Evolutionary conservation across 1,140 invertebrate genomes (phyloP).

Genomic region (Drosophila sp.): DNA sequence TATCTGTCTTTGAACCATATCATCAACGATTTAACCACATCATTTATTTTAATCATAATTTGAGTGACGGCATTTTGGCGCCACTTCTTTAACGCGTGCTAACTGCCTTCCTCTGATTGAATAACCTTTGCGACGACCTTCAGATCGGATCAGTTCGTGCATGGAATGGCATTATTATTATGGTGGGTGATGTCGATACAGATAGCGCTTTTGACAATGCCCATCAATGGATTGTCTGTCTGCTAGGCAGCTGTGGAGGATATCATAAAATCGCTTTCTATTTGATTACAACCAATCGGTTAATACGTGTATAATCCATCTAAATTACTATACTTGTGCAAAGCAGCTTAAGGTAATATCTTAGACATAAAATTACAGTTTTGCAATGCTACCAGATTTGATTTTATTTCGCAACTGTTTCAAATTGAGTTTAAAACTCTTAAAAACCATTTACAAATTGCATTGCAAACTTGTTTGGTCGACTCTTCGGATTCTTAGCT

Average conservation of each 20-base stretch:
- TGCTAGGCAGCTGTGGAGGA: neutral
- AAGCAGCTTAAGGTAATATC: constrained; percentile 4
- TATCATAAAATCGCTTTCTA: constrained; percentile 26
- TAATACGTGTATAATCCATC: neutral
- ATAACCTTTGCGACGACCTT: constrained; percentile 27
- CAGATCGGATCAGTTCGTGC: constrained; percentile 3
- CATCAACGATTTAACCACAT: constrained; percentile 27
- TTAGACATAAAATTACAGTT: neutral
- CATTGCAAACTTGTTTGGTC: neutral
- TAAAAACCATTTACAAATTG: neutral
- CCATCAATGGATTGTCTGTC: constrained; percentile 14
- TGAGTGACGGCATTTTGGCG: constrained; percentile 64
- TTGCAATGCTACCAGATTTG: neutral
- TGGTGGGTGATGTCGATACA: constrained; percentile 29
- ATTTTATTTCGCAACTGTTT: neutral
- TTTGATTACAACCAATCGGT: constrained; percentile 4
- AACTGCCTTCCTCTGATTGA: constrained; percentile 25
- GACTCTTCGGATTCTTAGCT: neutral
- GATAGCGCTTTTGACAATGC: constrained; percentile 1
- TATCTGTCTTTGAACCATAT: constrained; percentile 34
- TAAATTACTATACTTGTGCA: neutral
- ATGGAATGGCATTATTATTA: constrained; percentile 5
- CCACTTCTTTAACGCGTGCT: constrained; percentile 69
- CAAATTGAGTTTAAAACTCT: neutral
- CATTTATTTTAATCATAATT: constrained; percentile 56